Percentiles rank a stretch among this genome's conserved stretches.
phyloP scores from a whole-genome alignment of 2,797 vertebrate species.

The Xiphophorus birchmanni region DNA sequence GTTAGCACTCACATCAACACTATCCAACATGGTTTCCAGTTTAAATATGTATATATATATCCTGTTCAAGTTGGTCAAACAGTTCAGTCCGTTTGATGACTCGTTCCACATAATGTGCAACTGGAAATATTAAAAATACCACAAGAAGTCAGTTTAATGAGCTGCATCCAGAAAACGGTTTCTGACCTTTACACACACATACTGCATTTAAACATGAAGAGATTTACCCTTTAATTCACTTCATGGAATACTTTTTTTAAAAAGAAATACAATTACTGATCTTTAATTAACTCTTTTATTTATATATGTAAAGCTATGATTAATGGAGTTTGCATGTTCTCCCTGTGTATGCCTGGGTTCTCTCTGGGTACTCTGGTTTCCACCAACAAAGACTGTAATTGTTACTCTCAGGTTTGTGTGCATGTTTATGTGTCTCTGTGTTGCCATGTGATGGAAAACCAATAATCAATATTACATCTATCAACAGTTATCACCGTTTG shows the following conservation, averaged over 20 bases:
- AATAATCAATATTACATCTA: neutral
- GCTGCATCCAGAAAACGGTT: neutral
- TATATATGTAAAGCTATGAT: neutral
- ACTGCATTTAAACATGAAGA: neutral
- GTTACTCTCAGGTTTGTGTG: no score
- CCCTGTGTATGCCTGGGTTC: neutral
- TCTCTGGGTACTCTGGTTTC: neutral
- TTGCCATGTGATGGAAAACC: no score
- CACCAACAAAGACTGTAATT: no score
- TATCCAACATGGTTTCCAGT: neutral
- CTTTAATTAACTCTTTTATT: neutral
- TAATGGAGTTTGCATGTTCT: neutral
- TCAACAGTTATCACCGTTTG: neutral
- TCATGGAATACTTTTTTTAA: neutral
- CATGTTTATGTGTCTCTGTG: no score
- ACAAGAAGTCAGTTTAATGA: neutral
- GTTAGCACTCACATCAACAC: slow-evolving; percentile 53
- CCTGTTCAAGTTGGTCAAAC: slow-evolving; percentile 38
- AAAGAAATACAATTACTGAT: neutral
- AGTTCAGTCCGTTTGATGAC: neutral
- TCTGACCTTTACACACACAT: neutral
- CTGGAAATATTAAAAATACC: neutral
- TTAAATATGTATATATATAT: slow-evolving; percentile 15
- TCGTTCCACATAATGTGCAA: neutral
- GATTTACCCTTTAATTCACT: neutral